Conservation (phyloP, 2,888 invertebrate genomes). For the Scaptomyza tumidula region DNA sequence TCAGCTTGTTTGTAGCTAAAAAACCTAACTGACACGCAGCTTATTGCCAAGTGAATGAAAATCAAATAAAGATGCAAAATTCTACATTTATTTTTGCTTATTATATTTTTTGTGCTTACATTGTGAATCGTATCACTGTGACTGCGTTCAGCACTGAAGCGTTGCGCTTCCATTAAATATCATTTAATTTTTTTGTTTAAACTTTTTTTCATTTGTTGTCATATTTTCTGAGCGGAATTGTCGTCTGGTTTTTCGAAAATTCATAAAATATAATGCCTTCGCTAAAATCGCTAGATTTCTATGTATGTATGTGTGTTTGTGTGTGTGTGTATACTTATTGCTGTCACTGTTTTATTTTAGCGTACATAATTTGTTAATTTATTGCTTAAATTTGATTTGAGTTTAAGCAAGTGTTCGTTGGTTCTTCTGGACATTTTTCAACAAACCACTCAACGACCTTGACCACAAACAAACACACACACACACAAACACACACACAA, state of each 20-base stretch:
- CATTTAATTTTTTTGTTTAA: constrained; percentile 21
- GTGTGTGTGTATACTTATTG: constrained; percentile 34
- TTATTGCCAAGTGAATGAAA: too few species aligned
- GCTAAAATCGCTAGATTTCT: constrained; percentile 29
- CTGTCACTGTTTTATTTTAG: constrained; percentile 46
- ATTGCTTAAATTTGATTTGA: constrained; percentile 62
- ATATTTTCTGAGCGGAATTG: not conserved
- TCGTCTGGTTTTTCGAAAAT: constrained; percentile 32
- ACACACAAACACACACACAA: not conserved
- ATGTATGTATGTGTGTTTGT: not conserved
- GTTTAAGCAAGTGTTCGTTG: constrained; percentile 38
- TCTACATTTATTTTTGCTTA: too few species aligned
- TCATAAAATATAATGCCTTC: constrained; percentile 58
- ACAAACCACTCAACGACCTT: constrained; percentile 15
- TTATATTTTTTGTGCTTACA: too few species aligned
- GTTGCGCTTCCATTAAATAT: constrained; percentile 16
- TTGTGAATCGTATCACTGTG: constrained; percentile 25
- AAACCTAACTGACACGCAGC: not conserved
- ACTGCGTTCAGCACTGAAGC: constrained; percentile 3
- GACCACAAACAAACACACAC: constrained; percentile 13
- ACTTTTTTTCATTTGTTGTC: constrained; percentile 6
- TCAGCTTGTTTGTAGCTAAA: not conserved
- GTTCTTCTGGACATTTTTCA: constrained; percentile 29
- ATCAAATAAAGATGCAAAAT: too few species aligned
- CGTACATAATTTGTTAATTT: constrained; percentile 57